Base-by-base conservation (phyloP, 2,888 invertebrate genomes). In the Syritta pipiens region DNA sequence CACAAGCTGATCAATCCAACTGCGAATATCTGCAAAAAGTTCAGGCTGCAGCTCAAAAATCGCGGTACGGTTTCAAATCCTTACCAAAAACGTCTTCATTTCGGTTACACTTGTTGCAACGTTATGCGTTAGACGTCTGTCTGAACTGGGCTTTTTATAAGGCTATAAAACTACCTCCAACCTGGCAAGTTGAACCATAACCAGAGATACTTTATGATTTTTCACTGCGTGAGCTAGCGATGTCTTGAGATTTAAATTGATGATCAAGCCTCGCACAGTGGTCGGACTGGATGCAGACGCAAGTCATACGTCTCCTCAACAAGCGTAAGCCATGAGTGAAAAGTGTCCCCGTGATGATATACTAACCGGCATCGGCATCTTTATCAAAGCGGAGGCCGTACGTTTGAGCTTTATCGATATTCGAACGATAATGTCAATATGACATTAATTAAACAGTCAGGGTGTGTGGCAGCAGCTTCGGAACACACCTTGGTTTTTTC, bases 1-100 rank as follows among this genome's bases (percentile, higher is more conserved):
- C 82, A 81, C n/a, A 82, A 44, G 17, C 82, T 60, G 32, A 82
- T 68, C 42, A 84, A 62, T 60, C 65, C 72, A 9, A 65, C 12
- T 6, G 32, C 5, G 1, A 77, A 12, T 20, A 72, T 49, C 77
- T 77, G 7, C 1, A 53, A 60, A 42, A 24, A 20, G 2, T 9
- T 32, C 7, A 12, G 3, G 35, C 22, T n/a, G 9, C 2, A 26
- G 4, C 0, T 9, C 9, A 30, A 44, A 22, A 4, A 3, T 9
- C 6, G 20, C 17, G 12, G 19, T 9, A 1, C 14, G 1, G 28
- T 1, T 5, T 35, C 2, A 19, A 20, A n/a, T 3, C 9, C 72
- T 77, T 35, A 77, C 77, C 72, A 77, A 53, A 72, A 55, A 10
- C 9, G 48, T 42, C 55, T 72, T 77, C 77, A 77, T 77, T 55